Conservation (phyloP, 2,797 vertebrate species). For the Premnoplex brunnescens region DNA sequence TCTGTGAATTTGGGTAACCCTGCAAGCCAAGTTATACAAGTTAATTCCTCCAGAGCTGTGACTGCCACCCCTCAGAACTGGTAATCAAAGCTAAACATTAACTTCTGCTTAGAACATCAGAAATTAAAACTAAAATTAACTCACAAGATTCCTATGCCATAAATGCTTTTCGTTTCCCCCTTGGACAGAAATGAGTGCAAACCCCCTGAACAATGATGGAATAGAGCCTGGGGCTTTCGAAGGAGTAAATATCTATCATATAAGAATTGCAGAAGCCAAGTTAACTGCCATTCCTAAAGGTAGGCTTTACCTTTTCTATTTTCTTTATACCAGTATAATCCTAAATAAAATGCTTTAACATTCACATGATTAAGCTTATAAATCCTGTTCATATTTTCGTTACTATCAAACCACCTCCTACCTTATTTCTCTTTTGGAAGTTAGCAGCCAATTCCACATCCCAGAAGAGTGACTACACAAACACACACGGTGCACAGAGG, state of each 20-base stretch:
- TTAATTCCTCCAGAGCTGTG: neutral
- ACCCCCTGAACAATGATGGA: slow-evolving; percentile 90
- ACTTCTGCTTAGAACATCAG: neutral
- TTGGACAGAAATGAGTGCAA: slow-evolving; percentile 93
- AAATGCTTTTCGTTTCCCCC: neutral
- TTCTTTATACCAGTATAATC: neutral
- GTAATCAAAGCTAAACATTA: neutral
- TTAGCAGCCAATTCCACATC: accelerated
- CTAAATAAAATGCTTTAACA: neutral
- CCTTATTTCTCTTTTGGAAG: neutral
- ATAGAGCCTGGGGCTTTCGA: slow-evolving; percentile 93
- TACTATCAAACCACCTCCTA: neutral
- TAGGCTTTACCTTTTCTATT: slow-evolving; percentile 45
- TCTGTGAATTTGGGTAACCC: neutral
- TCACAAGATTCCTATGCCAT: neutral
- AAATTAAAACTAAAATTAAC: neutral
- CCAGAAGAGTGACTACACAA: neutral
- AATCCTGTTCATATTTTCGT: neutral
- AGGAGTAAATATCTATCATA: slow-evolving; percentile 86
- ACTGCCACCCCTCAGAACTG: neutral
- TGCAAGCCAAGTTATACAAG: neutral
- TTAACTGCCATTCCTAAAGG: slow-evolving; percentile 94
- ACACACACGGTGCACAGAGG: neutral
- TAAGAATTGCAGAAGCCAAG: slow-evolving; percentile 92
- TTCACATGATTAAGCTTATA: neutral